Base-by-base conservation (phyloP, 2,113 vertebrate genomes). In the Motacilla tschutschensis region DNA sequence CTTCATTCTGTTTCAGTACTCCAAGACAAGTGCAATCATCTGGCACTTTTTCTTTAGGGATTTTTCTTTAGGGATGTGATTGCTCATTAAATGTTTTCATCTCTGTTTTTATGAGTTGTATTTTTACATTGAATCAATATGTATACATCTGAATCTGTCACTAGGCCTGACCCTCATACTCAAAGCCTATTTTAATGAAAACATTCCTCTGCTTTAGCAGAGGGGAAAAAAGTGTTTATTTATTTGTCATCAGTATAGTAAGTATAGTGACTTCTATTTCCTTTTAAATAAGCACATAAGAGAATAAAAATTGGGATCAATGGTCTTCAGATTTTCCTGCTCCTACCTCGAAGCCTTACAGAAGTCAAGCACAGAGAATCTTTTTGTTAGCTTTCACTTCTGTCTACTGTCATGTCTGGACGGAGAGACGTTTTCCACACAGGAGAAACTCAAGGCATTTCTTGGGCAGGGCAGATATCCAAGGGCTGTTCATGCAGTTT, bases 71-170 rank as follows among this genome's bases (percentile, higher is more conserved):
- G 76, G 83, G 40, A 40, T 84, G 36, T 88, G 88, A 90, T 92
- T 94, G 69, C 88, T 96, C 92, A 59, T 94, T 96, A 89, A 63
- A 89, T 80, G 85, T 94, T 95, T 72, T 33, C 38, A 78, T 89
- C 59, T 87, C 64, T 67, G 14, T 57, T 75, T 90, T 63, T 50
- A 48, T 44, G 66, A 86, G 55, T 69, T 82, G 41, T 82, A 43
- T 95, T 94, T 95, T 95, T 90, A 64, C 46, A 53, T 82, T 63
- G 90, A 93, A 90, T 94, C 88, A 62, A 26, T 85, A 40, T 47
- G 6, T 20, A 14, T 48, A 19, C 31, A 47, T 41, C 33, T 51
- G 28, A 84, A 64, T 74, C 73, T 91, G 38, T 66, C 77, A 62
- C 55, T 51, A 10, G 31, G 16, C 36, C 53, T 79, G 28, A 65